phyloP scores from a whole-genome alignment of 2,888 invertebrate genomes.

The Trachelus stipa region DNA sequence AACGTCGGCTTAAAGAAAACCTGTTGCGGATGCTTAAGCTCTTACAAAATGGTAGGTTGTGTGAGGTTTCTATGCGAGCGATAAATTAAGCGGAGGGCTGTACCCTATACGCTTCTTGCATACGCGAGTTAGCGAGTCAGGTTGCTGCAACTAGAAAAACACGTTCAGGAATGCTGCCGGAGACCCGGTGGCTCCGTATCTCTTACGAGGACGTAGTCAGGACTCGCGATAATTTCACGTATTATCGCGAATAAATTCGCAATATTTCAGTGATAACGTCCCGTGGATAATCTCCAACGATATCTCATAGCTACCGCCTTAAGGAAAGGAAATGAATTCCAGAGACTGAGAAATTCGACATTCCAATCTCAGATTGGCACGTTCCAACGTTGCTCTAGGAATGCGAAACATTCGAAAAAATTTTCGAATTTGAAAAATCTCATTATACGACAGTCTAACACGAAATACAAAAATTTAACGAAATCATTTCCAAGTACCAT shows the following conservation, averaged over 20 bases:
- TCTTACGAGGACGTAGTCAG: conserved; percentile 8
- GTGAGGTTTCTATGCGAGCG: conserved; percentile 38
- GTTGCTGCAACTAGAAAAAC: conserved; percentile 36
- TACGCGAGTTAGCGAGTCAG: conserved; percentile 33
- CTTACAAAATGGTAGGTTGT: conserved; percentile 47
- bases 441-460: background rate
- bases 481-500: background rate
- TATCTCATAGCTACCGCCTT: background rate
- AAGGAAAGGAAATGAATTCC: background rate
- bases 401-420: background rate
- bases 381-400: background rate
- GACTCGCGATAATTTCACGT: conserved; percentile 21
- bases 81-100: conserved; percentile 40
- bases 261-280: conserved; percentile 32
- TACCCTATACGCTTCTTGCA: conserved; percentile 40
- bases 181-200: conserved; percentile 16
- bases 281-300: conserved; percentile 17
- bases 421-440: background rate
- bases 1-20: conserved; percentile 1
- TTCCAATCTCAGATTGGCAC: background rate
- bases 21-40: conserved; percentile 20
- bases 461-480: background rate
- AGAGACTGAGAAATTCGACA: background rate
- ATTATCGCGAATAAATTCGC: conserved; percentile 35
- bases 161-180: conserved; percentile 33